Evolutionary conservation across 2,113 vertebrate genomes (phyloP), one percentile per base, ranked within the genome.

Genomic region (Nothoprocta pentlandii): DNA sequence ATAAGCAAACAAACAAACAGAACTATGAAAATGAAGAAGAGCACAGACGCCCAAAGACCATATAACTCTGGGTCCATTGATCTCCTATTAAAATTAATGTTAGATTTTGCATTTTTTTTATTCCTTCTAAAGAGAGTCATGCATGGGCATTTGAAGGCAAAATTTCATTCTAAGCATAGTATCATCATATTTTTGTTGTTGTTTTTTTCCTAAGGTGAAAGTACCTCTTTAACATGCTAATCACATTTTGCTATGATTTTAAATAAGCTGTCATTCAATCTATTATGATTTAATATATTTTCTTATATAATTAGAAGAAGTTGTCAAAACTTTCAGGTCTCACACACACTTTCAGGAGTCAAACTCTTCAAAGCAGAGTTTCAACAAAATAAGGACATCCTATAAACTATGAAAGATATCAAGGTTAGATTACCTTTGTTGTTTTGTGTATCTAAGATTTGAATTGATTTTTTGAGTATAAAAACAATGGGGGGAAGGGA

Each of bases 381-480:
- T 95, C 80, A 80, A 80, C 39, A 87, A 77, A 89, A 92, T 62
- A 94, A 84, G 47, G 23, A 88, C 36, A 74, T 61, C 53, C 13
- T 11, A 76, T 70, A 75, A 90, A 81, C 87, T 84, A 85, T 61
- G 30, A 94, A 93, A 89, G 74, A 84, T 44, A 84, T 80, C 75
- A 73, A 58, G 79, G 59, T 84, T 92, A 86, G 66, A 92, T 93
- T 73, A 79, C 59, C 30, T 92, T 92, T 93, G 88, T 53, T 95
- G 15, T 62, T 83, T 90, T 90, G 70, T 96, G 92, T 90, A 84
- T 85, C 80, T 92, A 91, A 68, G 80, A 86, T 93, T 93, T 89
- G 70, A 94, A 96, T 95, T 90, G 89, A 95, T 96, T 97, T 94
- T 88, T 91, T 69, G 89, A 34, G 77, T 80, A 91, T 67, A 81